These are phyloP conservation scores for Drosophila yakuba DNA, from an alignment of 1,140 invertebrate species.

Conservation along the genomic window DNA sequence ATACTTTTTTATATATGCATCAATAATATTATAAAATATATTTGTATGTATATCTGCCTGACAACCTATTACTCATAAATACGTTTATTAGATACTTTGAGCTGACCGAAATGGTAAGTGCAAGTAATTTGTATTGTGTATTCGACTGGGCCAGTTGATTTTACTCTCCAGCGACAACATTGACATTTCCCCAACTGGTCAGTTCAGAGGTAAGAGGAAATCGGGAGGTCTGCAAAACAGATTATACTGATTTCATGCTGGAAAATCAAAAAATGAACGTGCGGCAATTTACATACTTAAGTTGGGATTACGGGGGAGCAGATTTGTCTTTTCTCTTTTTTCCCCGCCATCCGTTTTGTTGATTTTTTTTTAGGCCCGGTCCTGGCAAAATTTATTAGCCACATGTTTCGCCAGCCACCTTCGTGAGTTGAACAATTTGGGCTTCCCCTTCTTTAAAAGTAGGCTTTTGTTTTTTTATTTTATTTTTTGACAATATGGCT, in stretches of 20 bases:
- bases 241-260: slow-evolving; percentile 82
- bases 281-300: slow-evolving; percentile 83
- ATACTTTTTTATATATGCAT: no score
- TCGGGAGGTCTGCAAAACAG: slow-evolving; percentile 59
- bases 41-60: no score
- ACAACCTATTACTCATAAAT: no score
- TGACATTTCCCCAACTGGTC: slow-evolving; percentile 63
- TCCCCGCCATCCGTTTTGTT: slow-evolving; percentile 13
- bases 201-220: slow-evolving; percentile 19
- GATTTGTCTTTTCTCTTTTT: slow-evolving; percentile 22
- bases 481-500: slow-evolving; percentile 63
- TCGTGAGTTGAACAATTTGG: slow-evolving; percentile 77
- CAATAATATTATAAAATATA: no score
- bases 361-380: slow-evolving; percentile 32
- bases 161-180: slow-evolving; percentile 51
- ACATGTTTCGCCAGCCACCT: slow-evolving; percentile 76
- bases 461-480: slow-evolving; percentile 5
- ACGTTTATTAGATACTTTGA: no score
- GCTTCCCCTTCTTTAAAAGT: slow-evolving; percentile 39
- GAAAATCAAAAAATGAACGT: slow-evolving; percentile 83
- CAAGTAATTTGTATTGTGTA: slow-evolving; percentile 3
- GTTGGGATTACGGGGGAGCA: slow-evolving; percentile 47
- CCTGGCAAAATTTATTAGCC: slow-evolving; percentile 73
- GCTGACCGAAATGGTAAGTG: no score
- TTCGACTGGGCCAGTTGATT: slow-evolving; percentile 36